These are phyloP conservation scores for Hypsibius dujardini DNA, from an alignment of 1,140 invertebrate genomes.

Conservation along the genomic window DNA sequence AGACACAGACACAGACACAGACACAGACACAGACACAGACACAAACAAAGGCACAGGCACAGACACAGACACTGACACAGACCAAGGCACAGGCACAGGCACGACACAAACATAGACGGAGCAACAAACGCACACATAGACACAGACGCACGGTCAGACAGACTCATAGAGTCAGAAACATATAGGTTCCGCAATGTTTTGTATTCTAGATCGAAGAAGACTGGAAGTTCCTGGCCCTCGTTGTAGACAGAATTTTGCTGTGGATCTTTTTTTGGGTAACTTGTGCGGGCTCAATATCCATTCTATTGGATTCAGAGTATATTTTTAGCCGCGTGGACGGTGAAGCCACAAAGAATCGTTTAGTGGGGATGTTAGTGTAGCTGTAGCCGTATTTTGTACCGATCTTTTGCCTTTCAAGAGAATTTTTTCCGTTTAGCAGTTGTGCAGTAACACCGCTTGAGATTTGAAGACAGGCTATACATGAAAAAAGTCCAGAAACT, in stretches of 20 bases:
- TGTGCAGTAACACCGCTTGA: too few relatives aligned
- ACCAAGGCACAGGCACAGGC: too few relatives aligned
- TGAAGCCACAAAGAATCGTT: conserved; percentile 35
- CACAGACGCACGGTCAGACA: too few relatives aligned
- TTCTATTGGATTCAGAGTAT: conserved; percentile 94
- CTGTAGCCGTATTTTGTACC: not conserved
- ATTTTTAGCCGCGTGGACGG: conserved; percentile 98
- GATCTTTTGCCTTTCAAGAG: too few relatives aligned
- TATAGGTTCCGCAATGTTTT: not conserved
- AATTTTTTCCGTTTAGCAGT: too few relatives aligned
- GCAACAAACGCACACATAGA: too few relatives aligned
- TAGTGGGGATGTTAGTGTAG: not conserved
- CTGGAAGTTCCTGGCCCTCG: conserved; percentile 99
- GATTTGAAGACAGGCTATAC: too few relatives aligned
- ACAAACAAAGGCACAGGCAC: not conserved
- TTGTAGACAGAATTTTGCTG: conserved; percentile 87
- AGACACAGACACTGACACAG: not conserved
- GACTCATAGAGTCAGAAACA: too few relatives aligned
- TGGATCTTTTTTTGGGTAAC: conserved; percentile 96
- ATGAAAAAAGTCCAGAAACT: too few relatives aligned
- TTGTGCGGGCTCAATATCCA: conserved; percentile 64
- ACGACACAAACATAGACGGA: too few relatives aligned
- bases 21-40: not conserved
- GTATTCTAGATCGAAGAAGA: conserved; percentile 72
- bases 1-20: not conserved